Evolutionary conservation across 2,113 vertebrate genomes (phyloP).

Genomic region (Uria lomvia): DNA sequence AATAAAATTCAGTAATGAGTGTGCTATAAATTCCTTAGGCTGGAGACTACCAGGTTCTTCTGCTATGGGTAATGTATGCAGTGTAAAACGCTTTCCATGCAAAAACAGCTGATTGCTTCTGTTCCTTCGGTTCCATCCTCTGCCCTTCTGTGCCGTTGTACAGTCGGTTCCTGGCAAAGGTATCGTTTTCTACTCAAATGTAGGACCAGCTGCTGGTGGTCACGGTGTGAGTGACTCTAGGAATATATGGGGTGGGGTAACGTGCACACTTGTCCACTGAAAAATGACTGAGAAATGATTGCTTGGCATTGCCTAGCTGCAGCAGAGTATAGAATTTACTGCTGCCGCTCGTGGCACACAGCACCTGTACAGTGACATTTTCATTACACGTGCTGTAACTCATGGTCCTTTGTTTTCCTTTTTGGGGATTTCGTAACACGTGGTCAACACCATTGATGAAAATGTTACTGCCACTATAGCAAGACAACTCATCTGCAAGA

Average conservation of each 20-base stretch:
- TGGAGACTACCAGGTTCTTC: background rate
- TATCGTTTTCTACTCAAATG: background rate
- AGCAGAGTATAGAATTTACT: conserved; percentile 9
- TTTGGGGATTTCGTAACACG: background rate
- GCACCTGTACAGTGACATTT: background rate
- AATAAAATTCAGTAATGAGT: conserved; percentile 12
- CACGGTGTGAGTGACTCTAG: background rate
- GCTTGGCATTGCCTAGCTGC: background rate
- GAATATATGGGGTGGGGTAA: background rate
- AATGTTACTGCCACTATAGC: background rate
- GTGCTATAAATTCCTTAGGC: conserved; percentile 9
- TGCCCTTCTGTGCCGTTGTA: background rate
- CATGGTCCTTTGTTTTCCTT: background rate
- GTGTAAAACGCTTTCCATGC: background rate
- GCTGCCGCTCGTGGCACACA: background rate
- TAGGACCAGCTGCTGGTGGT: background rate
- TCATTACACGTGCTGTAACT: background rate
- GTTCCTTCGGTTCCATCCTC: background rate
- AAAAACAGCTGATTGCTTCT: background rate
- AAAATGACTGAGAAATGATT: conserved; percentile 12
- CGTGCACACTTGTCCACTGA: background rate
- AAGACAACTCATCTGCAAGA: background rate
- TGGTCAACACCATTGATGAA: background rate
- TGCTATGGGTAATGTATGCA: background rate
- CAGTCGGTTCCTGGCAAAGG: background rate